Conservation (phyloP, 2,113 vertebrate species). For the Podarcis raffonei region DNA sequence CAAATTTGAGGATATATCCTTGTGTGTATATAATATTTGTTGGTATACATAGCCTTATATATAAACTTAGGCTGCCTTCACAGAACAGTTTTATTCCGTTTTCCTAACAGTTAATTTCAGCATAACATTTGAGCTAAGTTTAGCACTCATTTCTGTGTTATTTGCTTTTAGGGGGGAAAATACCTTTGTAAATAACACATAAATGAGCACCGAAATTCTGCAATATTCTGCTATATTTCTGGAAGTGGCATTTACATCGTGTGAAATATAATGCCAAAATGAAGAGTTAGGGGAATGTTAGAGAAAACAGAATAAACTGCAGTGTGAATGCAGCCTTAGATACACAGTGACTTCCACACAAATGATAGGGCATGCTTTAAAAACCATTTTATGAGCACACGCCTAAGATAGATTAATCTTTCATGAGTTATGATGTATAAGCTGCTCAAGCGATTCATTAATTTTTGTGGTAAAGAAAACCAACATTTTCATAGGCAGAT, state of each 20-base stretch:
- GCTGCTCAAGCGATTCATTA: constrained; percentile 20
- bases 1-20: background rate
- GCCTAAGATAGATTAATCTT: constrained; percentile 17
- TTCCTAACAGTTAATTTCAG: no score
- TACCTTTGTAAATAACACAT: no score
- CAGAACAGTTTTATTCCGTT: no score
- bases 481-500: constrained; percentile 15
- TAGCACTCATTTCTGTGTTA: background rate
- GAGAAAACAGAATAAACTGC: no score
- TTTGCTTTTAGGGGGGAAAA: no score
- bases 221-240: no score
- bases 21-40: constrained; percentile 8
- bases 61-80: background rate
- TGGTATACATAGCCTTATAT: background rate
- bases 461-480: constrained; percentile 29
- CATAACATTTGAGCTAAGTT: background rate
- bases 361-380: background rate
- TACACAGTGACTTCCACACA: constrained; percentile 2
- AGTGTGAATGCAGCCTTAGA: background rate
- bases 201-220: no score
- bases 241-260: no score
- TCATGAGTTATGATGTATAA: constrained; percentile 39
- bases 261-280: no score
- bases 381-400: constrained; percentile 13
- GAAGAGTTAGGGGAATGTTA: no score